Evolutionary conservation across 2,888 invertebrate genomes (phyloP), one percentile per base, ranked within the genome.

Genomic region (Cantharis lateralis): DNA sequence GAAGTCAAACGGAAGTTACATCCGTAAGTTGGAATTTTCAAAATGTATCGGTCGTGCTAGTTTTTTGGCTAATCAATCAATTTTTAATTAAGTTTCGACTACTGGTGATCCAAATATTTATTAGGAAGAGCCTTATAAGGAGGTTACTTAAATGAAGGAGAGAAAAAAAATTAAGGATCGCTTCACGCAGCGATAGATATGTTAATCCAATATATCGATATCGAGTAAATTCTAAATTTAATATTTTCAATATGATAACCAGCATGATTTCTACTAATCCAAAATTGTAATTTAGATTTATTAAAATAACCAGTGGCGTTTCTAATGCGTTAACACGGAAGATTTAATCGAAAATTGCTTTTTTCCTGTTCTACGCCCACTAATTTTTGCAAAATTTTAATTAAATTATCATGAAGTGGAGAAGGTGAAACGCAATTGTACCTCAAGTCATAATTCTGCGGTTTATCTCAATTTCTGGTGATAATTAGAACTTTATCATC

Each of bases 201-300:
- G 77, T 73, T 77, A 77, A 77, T 77, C 70, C 61, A 74, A 77
- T 77, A 20, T 68, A 62, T 62, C 16, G 62, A 28, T 75, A 66
- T 75, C 62, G 64, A 48, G 75, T 48, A 48, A 48, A 48, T 71
- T 75, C 70, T 28, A 75, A 75, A 66, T 68, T 28, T n/a, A 28
- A 72, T 48, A 72, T 72, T 28, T 76, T 62, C 68, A 78, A 75
- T 78, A 75, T 66, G 28, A 62, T 66, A 74, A 69, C 48, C 78
- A 72, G 78, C 72, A 32, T 75, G 78, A 69, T 66, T 75, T 72
- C 72, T 75, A n/a, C 70, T 75, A 78, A 78, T 78, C 78, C 78
- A 64, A 78, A 72, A 64, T 70, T 75, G 75, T 72, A 78, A 78
- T 75, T 72, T 72, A 61, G 70, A 71, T 68, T 78, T 75, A 75